These are phyloP conservation scores for Phalacrocorax aristotelis DNA, from an alignment of 2,113 vertebrate genomes.

Conservation along the genomic window DNA sequence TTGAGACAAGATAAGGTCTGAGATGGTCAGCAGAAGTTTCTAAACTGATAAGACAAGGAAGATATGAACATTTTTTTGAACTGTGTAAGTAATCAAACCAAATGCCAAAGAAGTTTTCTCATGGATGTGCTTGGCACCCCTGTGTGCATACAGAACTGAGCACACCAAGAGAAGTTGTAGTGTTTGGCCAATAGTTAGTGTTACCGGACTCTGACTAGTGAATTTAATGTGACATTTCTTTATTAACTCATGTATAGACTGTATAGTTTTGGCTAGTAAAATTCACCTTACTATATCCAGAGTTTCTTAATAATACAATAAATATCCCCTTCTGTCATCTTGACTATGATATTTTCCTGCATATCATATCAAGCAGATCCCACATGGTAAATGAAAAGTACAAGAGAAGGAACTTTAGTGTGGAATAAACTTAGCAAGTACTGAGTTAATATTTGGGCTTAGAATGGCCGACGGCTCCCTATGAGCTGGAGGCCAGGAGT, in stretches of 20 bases:
- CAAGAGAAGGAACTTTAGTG: not conserved
- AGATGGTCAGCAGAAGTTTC: not conserved
- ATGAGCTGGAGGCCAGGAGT: not conserved
- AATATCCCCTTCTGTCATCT: not conserved
- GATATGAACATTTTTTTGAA: not conserved
- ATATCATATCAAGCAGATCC: not conserved
- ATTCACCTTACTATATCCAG: not conserved
- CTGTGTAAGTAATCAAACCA: not conserved
- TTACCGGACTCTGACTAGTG: not conserved
- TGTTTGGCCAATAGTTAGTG: not conserved
- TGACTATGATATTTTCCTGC: not conserved
- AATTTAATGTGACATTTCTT: not conserved
- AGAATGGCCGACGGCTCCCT: accelerated
- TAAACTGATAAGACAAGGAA: not conserved
- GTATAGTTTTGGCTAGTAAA: not conserved
- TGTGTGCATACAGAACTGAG: not conserved
- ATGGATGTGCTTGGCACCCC: accelerated
- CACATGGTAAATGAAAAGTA: not conserved
- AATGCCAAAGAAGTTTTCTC: not conserved
- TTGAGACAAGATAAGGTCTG: not conserved
- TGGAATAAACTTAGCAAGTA: not conserved
- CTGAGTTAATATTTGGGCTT: not conserved
- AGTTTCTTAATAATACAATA: not conserved
- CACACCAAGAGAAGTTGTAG: not conserved
- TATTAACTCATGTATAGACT: not conserved